Conservation (phyloP, 1,140 invertebrate genomes). For the Bombus superbus region DNA sequence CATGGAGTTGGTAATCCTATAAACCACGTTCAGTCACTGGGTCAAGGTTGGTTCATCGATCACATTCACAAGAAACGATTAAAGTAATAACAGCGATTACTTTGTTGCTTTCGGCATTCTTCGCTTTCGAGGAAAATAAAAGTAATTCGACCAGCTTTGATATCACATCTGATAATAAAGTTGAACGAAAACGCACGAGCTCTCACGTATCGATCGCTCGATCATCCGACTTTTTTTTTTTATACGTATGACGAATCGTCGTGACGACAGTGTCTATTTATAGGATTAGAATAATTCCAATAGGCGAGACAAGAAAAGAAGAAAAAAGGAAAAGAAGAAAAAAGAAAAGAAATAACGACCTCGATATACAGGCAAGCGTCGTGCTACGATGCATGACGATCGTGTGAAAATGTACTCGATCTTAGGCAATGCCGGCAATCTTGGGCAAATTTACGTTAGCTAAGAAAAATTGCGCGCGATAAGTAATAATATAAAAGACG, state of each 20-base stretch:
- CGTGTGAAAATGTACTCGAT: background rate
- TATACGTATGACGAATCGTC: background rate
- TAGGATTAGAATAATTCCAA: background rate
- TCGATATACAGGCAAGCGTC: background rate
- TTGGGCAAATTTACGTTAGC: background rate
- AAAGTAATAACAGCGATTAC: background rate
- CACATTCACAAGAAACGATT: constrained; percentile 3
- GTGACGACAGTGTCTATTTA: background rate
- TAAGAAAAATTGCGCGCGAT: background rate
- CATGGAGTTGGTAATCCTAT: constrained; percentile 67
- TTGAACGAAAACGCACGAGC: background rate
- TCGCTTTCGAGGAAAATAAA: background rate
- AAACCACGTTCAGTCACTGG: constrained; percentile 47
- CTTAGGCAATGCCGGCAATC: background rate
- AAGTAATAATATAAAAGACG: background rate
- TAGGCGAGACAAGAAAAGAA: background rate
- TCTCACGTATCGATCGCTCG: background rate
- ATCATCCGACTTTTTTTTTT: background rate
- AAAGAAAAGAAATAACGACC: too few relatives aligned
- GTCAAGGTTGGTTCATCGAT: constrained; percentile 60
- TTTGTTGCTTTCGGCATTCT: background rate
- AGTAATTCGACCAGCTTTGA: too few relatives aligned
- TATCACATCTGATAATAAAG: background rate
- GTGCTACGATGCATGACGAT: background rate
- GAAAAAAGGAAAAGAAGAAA: background rate